phyloP scores from a whole-genome alignment of 2,113 vertebrate genomes.

The Taxidea taxus region DNA sequence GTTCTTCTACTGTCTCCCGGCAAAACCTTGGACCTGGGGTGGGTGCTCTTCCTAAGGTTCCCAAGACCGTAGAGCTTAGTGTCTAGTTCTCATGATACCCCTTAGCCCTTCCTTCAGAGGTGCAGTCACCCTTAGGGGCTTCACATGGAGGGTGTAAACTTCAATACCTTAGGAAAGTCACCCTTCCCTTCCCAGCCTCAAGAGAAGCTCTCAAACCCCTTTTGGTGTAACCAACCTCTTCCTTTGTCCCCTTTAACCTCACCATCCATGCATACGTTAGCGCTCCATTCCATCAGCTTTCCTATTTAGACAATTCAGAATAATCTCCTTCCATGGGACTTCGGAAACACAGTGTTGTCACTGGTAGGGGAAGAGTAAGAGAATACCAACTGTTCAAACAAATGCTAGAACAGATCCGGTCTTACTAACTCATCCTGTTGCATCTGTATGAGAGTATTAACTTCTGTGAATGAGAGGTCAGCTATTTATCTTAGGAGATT shows the following conservation, averaged over 20 bases:
- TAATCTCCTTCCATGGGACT: neutral
- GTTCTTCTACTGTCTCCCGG: neutral
- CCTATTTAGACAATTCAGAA: neutral
- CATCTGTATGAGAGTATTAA: neutral
- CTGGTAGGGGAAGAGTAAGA: neutral
- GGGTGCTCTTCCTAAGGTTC: neutral
- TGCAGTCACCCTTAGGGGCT: neutral
- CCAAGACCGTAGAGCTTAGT: neutral
- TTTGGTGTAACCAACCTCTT: neutral
- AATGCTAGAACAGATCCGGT: neutral
- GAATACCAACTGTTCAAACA: neutral
- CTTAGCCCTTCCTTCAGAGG: neutral
- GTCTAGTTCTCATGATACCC: neutral
- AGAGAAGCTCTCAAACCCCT: neutral
- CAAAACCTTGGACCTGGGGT: neutral
- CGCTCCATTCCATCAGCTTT: neutral
- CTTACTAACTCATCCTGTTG: neutral
- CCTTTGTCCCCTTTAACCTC: neutral
- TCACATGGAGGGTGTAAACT: neutral
- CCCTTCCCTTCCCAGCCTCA: neutral
- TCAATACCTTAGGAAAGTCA: neutral
- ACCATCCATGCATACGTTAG: neutral
- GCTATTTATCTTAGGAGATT: neutral
- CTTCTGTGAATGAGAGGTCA: neutral
- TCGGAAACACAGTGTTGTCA: neutral